These are phyloP conservation scores for Micromussa lordhowensis DNA, from an alignment of 92 coral and sea anemone genomes.

Conservation along the genomic window DNA sequence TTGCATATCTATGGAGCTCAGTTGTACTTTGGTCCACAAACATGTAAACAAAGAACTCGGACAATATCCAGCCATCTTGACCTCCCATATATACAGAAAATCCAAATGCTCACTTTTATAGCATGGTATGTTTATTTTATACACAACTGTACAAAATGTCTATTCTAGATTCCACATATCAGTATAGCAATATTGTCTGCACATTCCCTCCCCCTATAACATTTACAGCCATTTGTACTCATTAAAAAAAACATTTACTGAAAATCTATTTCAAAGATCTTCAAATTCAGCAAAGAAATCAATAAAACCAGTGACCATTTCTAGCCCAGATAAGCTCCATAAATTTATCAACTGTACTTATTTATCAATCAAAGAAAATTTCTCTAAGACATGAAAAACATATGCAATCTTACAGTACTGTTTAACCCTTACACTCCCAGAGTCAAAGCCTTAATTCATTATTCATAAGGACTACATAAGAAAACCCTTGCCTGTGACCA, in stretches of 20 bases:
- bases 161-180: slow-evolving; percentile 45
- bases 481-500: neutral
- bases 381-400: neutral
- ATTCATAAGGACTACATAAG: neutral
- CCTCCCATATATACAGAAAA: no score
- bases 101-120: neutral
- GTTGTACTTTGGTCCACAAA: no score
- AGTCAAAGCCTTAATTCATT: neutral
- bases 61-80: no score
- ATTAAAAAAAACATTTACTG: slow-evolving; percentile 21
- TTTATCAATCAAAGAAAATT: neutral
- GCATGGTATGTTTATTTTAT: slow-evolving; percentile 41
- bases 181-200: slow-evolving; percentile 22
- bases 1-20: no score
- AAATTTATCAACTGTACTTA: neutral
- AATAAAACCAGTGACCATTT: slow-evolving; percentile 18
- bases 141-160: slow-evolving; percentile 55
- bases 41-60: no score
- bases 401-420: neutral
- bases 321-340: neutral
- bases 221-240: slow-evolving; percentile 29
- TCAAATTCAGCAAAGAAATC: neutral
- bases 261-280: slow-evolving; percentile 5
- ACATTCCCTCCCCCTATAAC: slow-evolving; percentile 34
- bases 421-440: neutral